phyloP scores from a whole-genome alignment of 2,113 vertebrate species.

The Cheirogaleus medius region DNA sequence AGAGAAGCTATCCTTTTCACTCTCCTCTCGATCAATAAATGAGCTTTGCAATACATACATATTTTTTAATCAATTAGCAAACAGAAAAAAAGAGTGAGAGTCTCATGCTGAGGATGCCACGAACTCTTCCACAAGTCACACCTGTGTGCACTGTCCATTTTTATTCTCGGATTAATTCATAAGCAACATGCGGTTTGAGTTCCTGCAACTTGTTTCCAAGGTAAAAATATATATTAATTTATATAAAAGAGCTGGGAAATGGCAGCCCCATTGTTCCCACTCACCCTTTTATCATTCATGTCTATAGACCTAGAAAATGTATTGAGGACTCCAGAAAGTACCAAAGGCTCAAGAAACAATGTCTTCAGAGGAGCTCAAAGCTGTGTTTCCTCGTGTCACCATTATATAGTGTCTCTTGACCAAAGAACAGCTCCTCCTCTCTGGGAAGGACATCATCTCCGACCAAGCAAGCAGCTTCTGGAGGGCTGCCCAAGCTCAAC shows the following conservation, averaged over 20 bases:
- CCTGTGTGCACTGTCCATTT: background rate
- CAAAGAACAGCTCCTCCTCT: background rate
- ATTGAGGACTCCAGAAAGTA: background rate
- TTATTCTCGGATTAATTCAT: background rate
- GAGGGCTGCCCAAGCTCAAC: background rate
- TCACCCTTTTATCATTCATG: background rate
- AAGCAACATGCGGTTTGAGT: background rate
- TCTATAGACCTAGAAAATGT: background rate
- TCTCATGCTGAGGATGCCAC: background rate
- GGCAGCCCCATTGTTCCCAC: background rate
- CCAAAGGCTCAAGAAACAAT: background rate
- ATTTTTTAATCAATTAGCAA: conserved; percentile 74
- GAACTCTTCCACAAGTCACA: background rate
- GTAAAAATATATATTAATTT: background rate
- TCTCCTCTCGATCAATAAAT: conserved; percentile 70
- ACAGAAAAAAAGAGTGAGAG: background rate
- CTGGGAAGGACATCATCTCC: background rate
- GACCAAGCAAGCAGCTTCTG: background rate
- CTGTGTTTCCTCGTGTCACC: background rate
- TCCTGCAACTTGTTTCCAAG: background rate
- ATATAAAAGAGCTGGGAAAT: background rate
- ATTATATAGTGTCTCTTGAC: background rate
- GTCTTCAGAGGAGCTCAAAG: background rate
- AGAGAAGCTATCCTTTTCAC: conserved; percentile 71
- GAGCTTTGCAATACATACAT: conserved; percentile 72